Conservation (phyloP, 2,888 invertebrate species). For the Drosophila yooni region DNA sequence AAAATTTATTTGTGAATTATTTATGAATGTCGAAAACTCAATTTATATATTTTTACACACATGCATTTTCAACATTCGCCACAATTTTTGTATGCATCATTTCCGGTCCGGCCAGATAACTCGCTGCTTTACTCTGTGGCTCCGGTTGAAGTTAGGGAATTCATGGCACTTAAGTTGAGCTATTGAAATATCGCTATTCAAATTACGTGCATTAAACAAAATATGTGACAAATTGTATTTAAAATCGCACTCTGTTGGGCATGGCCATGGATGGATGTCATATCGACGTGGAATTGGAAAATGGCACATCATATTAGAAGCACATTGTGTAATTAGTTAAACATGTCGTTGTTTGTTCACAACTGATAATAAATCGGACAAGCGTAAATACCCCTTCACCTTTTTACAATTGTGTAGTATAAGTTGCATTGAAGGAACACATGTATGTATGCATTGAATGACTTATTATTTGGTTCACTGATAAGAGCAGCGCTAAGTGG, state of each 20-base stretch:
- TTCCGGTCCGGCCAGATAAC: neutral
- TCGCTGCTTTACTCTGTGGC: neutral
- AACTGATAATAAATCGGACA: slow-evolving; percentile 6
- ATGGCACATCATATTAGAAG: neutral
- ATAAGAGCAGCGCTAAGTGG: slow-evolving; percentile 53
- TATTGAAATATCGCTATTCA: neutral
- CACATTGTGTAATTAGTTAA: slow-evolving; percentile 51
- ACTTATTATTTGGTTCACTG: slow-evolving; percentile 33
- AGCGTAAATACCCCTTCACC: slow-evolving; percentile 13
- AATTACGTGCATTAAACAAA: slow-evolving; percentile 27
- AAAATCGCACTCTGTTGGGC: neutral
- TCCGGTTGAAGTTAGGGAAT: neutral
- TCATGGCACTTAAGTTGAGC: slow-evolving; percentile 18
- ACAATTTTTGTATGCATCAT: neutral
- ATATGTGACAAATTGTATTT: slow-evolving; percentile 34
- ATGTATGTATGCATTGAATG: slow-evolving; percentile 20
- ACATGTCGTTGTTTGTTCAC: slow-evolving; percentile 27
- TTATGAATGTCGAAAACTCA: neutral
- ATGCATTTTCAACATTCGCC: neutral
- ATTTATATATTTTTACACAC: neutral
- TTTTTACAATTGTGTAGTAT: slow-evolving; percentile 6
- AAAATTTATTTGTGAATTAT: neutral
- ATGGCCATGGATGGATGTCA: slow-evolving; percentile 17
- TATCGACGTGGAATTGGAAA: slow-evolving; percentile 7
- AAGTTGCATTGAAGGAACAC: slow-evolving; percentile 28